Conservation (phyloP, 2,113 vertebrate genomes). For the Pedetes capensis region DNA sequence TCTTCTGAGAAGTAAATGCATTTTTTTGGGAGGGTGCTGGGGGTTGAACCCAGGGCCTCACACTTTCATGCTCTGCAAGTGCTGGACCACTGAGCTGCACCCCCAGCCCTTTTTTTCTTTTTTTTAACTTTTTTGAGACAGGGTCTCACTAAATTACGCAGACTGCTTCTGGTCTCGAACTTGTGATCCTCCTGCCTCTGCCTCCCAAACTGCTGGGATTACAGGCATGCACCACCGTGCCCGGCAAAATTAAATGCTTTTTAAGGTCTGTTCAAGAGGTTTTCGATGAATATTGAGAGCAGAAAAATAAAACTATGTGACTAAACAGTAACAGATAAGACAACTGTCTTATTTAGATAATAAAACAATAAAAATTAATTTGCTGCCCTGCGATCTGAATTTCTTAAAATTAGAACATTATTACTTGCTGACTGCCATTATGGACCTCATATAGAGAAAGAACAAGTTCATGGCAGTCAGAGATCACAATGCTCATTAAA, state of each 20-base stretch:
- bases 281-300: background rate
- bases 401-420: background rate
- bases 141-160: no score
- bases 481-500: background rate
- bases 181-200: no score
- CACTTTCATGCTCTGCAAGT: no score
- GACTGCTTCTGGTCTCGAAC: no score
- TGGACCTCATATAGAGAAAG: background rate
- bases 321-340: background rate
- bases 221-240: no score
- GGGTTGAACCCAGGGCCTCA: no score
- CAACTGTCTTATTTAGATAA: background rate
- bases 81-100: no score
- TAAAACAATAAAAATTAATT: background rate
- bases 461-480: background rate
- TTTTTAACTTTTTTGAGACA: no score
- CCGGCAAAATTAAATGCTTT: conserved; percentile 60
- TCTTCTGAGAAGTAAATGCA: conserved; percentile 66
- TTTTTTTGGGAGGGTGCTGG: no score
- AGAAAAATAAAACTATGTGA: background rate
- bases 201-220: no score
- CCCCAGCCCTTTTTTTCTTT: no score
- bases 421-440: background rate
- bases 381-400: background rate
- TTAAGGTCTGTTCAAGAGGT: conserved; percentile 54